Base-by-base conservation (phyloP, 2,113 vertebrate species). In the Sturnus vulgaris region DNA sequence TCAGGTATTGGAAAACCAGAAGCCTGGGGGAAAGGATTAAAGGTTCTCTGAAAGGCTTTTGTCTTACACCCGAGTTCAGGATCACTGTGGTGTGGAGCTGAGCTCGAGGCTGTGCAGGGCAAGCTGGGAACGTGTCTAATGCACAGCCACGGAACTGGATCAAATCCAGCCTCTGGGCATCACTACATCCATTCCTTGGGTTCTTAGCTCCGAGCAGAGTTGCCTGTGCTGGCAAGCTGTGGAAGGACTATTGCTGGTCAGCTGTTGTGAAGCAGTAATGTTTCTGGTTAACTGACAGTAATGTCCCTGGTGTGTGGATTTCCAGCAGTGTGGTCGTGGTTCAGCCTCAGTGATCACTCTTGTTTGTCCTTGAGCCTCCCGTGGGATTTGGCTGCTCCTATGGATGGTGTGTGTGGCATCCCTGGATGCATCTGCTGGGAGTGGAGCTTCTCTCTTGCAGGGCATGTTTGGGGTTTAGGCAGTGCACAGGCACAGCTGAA, bases 291-390 rank as follows among this genome's bases (percentile, higher is more conserved):
- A n/a, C 39, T 40, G 14, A 8, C 35, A 55, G 7, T 4, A 11
- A 22, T 12, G 30, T 12, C 24, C 14, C 7, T 35, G 30, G 15
- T 1, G 3, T 0, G 9, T 13, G 68, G 33, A 5, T 72, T 83
- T 40, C 7, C 46, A n/a, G 17, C 25, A 30, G 19, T 5, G 1
- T 22, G 46, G 10, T 27, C 3, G 2, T 10, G 3, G 52, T 60
- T 47, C 37, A n/a, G 10, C 17, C 37, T 28, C 22, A 6, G 4
- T 5, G 27, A 2, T 35, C 6, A 0, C 35, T 60, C 35, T 2
- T 7, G 25, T 14, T 23, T 21, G 18, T 25, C 50, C 60, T 39
- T 47, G 61, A 37, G 53, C 37, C 40, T 57, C 40, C 39, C 15
- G 46, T 10, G 12, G 52, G 75, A 4, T 78, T 21, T 14, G 37